Percentiles rank a stretch among this genome's conserved stretches.
Evolutionary conservation across 2,888 invertebrate genomes (phyloP).

Genomic region (Cantharis rufa): DNA sequence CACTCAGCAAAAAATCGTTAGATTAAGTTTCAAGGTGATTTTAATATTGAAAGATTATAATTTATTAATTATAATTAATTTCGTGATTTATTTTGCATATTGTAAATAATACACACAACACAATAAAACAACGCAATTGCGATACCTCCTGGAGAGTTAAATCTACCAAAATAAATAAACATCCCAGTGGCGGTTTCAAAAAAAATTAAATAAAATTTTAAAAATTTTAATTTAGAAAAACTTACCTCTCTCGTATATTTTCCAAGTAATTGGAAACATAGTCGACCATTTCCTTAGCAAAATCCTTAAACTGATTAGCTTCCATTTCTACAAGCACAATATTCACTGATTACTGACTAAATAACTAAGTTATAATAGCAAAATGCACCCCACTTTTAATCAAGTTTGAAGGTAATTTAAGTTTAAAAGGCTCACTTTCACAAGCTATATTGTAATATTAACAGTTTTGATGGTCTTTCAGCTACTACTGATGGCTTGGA

Average conservation of each 20-base stretch:
- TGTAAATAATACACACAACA: too few relatives aligned
- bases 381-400: constrained; percentile 15
- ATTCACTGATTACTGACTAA: constrained; percentile 19
- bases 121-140: neutral
- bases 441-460: constrained; percentile 7
- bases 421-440: constrained; percentile 18
- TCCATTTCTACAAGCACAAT: constrained; percentile 65
- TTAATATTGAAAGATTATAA: neutral
- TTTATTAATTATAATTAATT: neutral
- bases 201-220: too few relatives aligned
- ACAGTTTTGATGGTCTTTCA: neutral
- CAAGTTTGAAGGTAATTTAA: constrained; percentile 10
- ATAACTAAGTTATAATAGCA: constrained; percentile 10
- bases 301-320: constrained; percentile 79
- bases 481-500: neutral
- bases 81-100: too few relatives aligned
- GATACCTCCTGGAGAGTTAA: neutral
- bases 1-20: neutral
- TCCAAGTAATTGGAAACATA: constrained; percentile 93
- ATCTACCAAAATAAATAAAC: neutral
- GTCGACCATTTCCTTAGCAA: constrained; percentile 92
- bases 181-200: too few relatives aligned
- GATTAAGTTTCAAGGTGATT: neutral
- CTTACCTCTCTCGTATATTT: constrained; percentile 88
- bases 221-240: neutral